phyloP scores from a whole-genome alignment of 2,797 vertebrate species.

The Cetoscarus ocellatus region DNA sequence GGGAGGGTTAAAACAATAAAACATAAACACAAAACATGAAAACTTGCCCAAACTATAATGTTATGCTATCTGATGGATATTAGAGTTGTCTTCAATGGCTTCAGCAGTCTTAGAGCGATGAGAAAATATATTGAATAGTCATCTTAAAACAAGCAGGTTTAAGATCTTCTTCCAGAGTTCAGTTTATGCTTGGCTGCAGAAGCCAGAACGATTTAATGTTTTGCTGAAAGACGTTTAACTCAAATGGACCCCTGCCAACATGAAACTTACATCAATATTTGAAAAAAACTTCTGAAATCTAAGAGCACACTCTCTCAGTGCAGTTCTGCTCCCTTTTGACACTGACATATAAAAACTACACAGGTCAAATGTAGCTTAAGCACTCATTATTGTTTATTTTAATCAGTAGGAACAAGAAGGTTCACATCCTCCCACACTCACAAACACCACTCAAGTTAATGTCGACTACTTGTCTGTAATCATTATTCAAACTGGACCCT shows the following conservation, averaged over 20 bases:
- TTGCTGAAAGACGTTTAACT: neutral
- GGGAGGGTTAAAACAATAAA: no score
- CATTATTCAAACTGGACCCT: conserved; percentile 28
- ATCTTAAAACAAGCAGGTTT: neutral
- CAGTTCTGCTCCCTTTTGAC: neutral
- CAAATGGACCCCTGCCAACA: neutral
- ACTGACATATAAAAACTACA: neutral
- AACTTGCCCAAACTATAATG: neutral
- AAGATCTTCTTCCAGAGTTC: neutral
- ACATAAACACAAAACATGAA: no score
- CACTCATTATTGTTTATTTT: neutral
- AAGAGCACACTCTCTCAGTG: neutral
- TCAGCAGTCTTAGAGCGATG: neutral
- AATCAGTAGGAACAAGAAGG: neutral
- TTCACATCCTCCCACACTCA: conserved; percentile 1
- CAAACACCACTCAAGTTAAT: neutral
- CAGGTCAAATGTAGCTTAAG: conserved; percentile 4
- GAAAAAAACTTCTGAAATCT: neutral
- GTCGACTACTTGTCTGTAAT: conserved; percentile 9
- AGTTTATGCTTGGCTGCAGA: conserved; percentile 2
- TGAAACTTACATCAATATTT: conserved; percentile 18
- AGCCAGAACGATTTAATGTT: conserved; percentile 7
- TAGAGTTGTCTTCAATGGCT: neutral
- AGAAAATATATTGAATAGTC: neutral
- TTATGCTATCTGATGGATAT: neutral